Base-by-base conservation (phyloP, 2,888 invertebrate species). In the Leptinotarsa haldemani region DNA sequence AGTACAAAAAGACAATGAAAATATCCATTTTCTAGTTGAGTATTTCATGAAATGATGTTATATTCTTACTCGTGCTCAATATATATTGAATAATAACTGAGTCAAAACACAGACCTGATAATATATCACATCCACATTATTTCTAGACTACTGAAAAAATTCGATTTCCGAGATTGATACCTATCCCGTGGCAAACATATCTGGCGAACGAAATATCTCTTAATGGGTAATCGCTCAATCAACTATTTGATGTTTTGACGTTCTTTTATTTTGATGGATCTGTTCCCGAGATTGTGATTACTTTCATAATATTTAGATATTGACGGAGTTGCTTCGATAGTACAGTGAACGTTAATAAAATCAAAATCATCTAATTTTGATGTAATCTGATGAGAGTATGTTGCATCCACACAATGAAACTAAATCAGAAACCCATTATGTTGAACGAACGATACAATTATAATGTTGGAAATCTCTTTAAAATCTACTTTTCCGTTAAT, bases 171-270 rank as follows among this genome's bases (percentile, higher is more conserved):
- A 56, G 56, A 56, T 56, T 56, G 15, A 56, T 56, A 56, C 13
- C 3, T 56, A 22, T 56, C 15, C 22, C 15, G 18, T 18, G 13
- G 12, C 2, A 56, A 22, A 22, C 9, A 18, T 52, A n/a, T 56
- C 56, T 22, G 12, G 15, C 12, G 4, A 56, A 56, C 22, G 13
- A 15, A 56, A 56, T 56, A 22, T 4, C 56, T 22, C 13, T 25
- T 56, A 56, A 56, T 56, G 22, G 56, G 22, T 56, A 56, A 56
- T 56, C 56, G 25, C 22, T 56, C 56, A 56, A 56, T 56, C 56
- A 56, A 56, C 22, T 56, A 22, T 20, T 12, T 20, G 56, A 25
- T 56, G 56, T 22, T 56, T 56, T 56, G 22, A 22, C 56, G 56
- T 56, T 13, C 22, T 56, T 22, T 56, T 4, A 56, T 56, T 56